phyloP scores from a whole-genome alignment of 2,113 vertebrate species.

The Python bivittatus region DNA sequence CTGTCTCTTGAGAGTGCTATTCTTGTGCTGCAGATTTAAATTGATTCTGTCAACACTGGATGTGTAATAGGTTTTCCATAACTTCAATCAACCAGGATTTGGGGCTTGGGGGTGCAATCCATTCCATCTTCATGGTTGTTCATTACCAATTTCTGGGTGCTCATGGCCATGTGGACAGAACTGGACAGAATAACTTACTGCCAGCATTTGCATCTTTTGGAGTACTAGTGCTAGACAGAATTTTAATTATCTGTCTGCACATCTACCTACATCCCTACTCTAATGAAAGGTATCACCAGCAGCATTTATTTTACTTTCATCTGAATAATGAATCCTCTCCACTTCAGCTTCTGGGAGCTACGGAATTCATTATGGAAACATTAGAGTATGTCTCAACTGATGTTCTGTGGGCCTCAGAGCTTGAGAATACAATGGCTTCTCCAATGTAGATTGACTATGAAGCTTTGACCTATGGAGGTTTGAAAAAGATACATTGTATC shows the following conservation, averaged over 20 bases:
- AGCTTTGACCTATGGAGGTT: not conserved
- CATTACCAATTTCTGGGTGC: not conserved
- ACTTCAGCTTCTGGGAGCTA: not conserved
- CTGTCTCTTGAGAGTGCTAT: not conserved
- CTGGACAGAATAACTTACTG: not conserved
- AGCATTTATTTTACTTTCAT: not conserved
- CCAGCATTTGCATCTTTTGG: not conserved
- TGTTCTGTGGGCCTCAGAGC: not conserved
- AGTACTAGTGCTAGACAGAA: not conserved
- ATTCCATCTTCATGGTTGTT: not conserved
- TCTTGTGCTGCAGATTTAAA: not conserved
- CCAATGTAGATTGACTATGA: not conserved
- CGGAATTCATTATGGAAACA: not conserved
- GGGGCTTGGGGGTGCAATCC: not conserved
- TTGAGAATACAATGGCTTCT: not conserved
- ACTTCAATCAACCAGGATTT: not conserved
- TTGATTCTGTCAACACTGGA: not conserved
- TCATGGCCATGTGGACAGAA: not conserved
- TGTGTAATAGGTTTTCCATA: not conserved
- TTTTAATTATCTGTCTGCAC: not conserved
- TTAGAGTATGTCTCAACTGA: not conserved
- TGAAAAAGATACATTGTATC: slow-evolving; percentile 26
- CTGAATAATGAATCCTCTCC: not conserved
- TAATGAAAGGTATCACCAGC: not conserved
- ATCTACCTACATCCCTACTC: not conserved